Conservation (phyloP, 2,888 invertebrate species). For the Drosophila macrothrix region DNA sequence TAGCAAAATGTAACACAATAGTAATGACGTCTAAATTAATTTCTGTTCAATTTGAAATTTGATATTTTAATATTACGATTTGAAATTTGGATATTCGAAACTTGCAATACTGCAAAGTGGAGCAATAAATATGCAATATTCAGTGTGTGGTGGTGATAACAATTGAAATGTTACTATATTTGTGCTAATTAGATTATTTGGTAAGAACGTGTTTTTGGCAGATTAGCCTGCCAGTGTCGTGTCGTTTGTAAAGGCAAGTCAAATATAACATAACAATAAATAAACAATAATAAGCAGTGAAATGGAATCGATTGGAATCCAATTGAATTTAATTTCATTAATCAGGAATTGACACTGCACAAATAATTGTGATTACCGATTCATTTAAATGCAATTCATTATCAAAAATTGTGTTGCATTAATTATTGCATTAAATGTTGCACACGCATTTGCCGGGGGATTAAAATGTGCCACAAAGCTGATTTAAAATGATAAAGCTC, state of each 20-base stretch:
- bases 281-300: neutral
- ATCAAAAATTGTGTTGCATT: neutral
- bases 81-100: slow-evolving; percentile 7
- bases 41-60: neutral
- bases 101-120: slow-evolving; percentile 7
- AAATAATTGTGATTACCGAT: slow-evolving; percentile 7
- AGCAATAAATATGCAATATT: neutral
- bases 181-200: too few relatives aligned
- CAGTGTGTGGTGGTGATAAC: neutral
- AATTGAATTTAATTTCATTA: slow-evolving; percentile 30
- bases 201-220: neutral
- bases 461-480: neutral
- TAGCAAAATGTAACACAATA: neutral
- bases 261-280: neutral
- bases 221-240: neutral
- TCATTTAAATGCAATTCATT: slow-evolving; percentile 22
- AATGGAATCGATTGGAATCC: neutral
- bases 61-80: slow-evolving; percentile 26
- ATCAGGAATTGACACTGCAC: neutral
- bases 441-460: neutral
- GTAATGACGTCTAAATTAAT: neutral
- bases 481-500: neutral
- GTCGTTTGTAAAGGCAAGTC: neutral
- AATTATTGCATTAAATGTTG: neutral
- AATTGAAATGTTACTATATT: neutral